Evolutionary conservation across 2,113 vertebrate genomes (phyloP).

Genomic region (Himantopus leucocephalus): DNA sequence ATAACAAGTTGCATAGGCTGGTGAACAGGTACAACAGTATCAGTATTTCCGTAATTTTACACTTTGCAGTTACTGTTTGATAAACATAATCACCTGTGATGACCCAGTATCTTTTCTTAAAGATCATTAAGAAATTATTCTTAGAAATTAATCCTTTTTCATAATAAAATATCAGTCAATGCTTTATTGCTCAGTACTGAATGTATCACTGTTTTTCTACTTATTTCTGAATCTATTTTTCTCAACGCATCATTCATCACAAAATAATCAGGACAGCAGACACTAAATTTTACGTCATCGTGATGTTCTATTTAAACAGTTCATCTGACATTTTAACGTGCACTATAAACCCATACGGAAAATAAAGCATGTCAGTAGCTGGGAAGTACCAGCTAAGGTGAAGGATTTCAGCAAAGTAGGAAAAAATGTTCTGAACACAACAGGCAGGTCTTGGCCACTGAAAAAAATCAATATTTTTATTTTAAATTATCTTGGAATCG

Average conservation of each 20-base stretch:
- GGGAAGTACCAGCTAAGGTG: neutral
- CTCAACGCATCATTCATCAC: neutral
- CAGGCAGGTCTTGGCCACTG: neutral
- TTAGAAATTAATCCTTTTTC: neutral
- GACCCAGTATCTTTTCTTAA: neutral
- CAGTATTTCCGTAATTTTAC: neutral
- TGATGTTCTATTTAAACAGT: neutral
- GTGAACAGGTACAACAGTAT: neutral
- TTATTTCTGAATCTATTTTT: neutral
- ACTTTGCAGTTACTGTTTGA: neutral
- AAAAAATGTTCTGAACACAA: neutral
- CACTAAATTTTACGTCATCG: fast-evolving
- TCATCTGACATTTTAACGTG: neutral
- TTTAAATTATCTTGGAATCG: neutral
- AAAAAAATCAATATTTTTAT: neutral
- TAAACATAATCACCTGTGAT: neutral
- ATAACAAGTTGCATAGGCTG: neutral
- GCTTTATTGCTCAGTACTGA: neutral
- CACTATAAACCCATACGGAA: neutral
- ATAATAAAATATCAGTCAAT: neutral
- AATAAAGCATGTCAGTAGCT: neutral
- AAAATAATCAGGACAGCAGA: neutral
- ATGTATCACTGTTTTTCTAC: neutral
- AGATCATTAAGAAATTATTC: neutral
- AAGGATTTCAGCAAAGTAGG: neutral